Conservation (phyloP, 64 coral and sea anemone genomes). For the Montipora sp. region DNA sequence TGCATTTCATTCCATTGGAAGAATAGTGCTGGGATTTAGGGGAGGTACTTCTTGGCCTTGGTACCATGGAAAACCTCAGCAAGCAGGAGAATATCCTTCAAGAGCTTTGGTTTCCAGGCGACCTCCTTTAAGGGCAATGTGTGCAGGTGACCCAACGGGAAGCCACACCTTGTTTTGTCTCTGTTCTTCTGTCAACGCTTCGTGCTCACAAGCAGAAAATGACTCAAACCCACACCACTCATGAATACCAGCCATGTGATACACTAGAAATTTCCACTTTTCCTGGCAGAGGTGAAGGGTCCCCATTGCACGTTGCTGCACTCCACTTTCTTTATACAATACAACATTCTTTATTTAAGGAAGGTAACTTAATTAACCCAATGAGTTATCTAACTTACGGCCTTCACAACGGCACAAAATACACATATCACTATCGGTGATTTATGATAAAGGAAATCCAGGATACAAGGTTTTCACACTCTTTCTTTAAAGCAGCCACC, state of each 20-base stretch:
- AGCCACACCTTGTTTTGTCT: slow-evolving; percentile 22
- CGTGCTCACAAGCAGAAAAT: slow-evolving; percentile 34
- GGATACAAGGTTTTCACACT: slow-evolving; percentile 1
- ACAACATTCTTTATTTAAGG: too few species aligned
- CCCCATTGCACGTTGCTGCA: slow-evolving; percentile 47
- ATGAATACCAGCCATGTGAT: slow-evolving; percentile 34
- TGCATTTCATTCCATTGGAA: slow-evolving; percentile 55
- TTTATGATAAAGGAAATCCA: slow-evolving; percentile 58
- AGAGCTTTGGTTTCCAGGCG: slow-evolving; percentile 4
- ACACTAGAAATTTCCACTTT: slow-evolving; percentile 51
- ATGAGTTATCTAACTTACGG: too few species aligned
- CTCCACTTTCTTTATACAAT: slow-evolving; percentile 1
- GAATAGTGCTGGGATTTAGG: slow-evolving; percentile 49
- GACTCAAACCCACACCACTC: slow-evolving; percentile 33
- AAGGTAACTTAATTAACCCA: too few species aligned
- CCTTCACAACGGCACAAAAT: too few species aligned
- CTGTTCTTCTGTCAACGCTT: neutral
- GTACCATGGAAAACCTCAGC: slow-evolving; percentile 57
- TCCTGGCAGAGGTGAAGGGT: slow-evolving; percentile 18
- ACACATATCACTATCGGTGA: slow-evolving; percentile 3
- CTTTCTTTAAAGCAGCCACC: slow-evolving; percentile 36
- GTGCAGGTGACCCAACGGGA: neutral
- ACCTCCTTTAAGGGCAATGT: slow-evolving; percentile 4
- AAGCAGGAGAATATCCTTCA: slow-evolving; percentile 42
- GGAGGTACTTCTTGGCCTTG: slow-evolving; percentile 48